Base-by-base conservation (phyloP, 2,888 invertebrate species). In the Parthenolecanium corni region DNA sequence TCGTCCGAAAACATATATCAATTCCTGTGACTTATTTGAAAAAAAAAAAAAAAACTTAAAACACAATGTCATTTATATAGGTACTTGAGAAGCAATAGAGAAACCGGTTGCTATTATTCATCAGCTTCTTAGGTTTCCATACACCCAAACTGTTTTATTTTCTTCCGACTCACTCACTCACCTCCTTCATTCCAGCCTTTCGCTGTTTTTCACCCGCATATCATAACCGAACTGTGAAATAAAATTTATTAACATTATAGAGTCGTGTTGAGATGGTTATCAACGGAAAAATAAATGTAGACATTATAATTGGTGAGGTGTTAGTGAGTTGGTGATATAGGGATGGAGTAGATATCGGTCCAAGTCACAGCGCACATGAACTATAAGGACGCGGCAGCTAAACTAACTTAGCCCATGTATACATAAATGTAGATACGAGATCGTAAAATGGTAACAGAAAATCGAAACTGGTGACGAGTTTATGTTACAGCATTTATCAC, bases 241-340 rank as follows among this genome's bases (percentile, higher is more conserved):
- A 58, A 58, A 58, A 58, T 58, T 58, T 58, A 58, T 36, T 47
- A 58, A 47, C 38, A 58, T 58, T 47, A n/a, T n/a, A 38, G 58
- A 58, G 47, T 58, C 58, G 58, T 58, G 58, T 58, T n/a, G 58
- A 58, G 58, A 58, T 58, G 51, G 31, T 36, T 51, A 58, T 58
- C 58, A 36, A 38, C 25, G 49, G 5, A 12, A 21, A 47, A 38
- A 51, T 31, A 58, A 58, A 58, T 58, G 51, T 58, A 58, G 58
- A 58, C 58, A 47, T 58, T 58, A 58, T 58, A 58, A 58, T 58
- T 58, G 58, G 58, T 46, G 49, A 58, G 40, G 58, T 58, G 58
- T 58, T 58, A 31, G 56, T 56, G 56, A 56, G 58, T 58, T 58
- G 18, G 56, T 56, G 56, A 56, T 56, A 46, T 47, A 46, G 24